Evolutionary conservation across 1,140 invertebrate genomes (phyloP).

Genomic region (Euura saliciscinereae): DNA sequence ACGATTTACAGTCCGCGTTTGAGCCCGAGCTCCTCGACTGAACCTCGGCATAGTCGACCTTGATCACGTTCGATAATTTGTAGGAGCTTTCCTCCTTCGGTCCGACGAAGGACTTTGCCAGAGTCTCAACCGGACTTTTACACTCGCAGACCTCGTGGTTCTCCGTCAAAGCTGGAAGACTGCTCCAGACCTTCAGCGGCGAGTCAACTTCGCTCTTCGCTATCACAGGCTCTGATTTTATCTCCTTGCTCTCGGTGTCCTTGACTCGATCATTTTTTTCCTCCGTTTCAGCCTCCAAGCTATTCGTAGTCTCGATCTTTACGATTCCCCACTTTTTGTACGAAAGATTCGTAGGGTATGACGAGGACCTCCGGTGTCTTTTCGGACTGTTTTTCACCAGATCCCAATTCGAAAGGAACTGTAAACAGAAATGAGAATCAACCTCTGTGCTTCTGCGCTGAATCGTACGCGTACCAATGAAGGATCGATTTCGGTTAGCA

Average conservation of each 20-base stretch:
- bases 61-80: constrained; percentile 44
- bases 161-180: constrained; percentile 38
- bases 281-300: not conserved
- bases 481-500: constrained; percentile 72
- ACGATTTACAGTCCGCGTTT: constrained; percentile 19
- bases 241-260: not conserved
- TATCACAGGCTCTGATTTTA: not conserved
- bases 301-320: constrained; percentile 7
- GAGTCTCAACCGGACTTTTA: constrained; percentile 10
- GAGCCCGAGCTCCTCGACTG: constrained; percentile 24
- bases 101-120: constrained; percentile 14
- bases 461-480: constrained; percentile 58
- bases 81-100: constrained; percentile 24
- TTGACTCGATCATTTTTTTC: not conserved
- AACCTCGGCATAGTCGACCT: constrained; percentile 41
- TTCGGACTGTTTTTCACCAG: constrained; percentile 41
- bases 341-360: constrained; percentile 46
- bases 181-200: constrained; percentile 43
- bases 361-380: constrained; percentile 44
- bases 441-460: not conserved
- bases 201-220: not conserved
- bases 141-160: constrained; percentile 12
- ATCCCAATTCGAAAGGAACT: constrained; percentile 45
- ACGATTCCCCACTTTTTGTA: constrained; percentile 10
- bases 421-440: constrained; percentile 16